Evolutionary conservation across 2,888 invertebrate genomes (phyloP).

Genomic region (Podotricha telesiphe): DNA sequence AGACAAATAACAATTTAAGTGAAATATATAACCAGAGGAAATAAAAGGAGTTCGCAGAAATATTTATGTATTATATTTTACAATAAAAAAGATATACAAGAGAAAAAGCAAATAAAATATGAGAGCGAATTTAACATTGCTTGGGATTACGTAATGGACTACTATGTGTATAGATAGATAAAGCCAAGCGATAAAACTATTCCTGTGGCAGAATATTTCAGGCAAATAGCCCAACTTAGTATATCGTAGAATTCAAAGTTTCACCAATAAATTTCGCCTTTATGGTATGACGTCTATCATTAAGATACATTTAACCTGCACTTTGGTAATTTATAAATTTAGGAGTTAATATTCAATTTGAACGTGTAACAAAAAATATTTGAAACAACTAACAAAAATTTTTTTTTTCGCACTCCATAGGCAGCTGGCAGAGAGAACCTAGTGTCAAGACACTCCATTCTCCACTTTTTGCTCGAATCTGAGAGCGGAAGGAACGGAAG

Average conservation of each 20-base stretch:
- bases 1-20: background rate
- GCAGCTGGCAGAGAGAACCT: no score
- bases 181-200: slow-evolving; percentile 32
- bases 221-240: background rate
- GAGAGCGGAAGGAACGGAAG: no score
- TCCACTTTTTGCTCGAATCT: no score
- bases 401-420: no score
- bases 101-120: background rate
- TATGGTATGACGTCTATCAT: background rate
- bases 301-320: background rate
- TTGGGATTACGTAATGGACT: slow-evolving; percentile 27
- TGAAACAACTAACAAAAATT: no score
- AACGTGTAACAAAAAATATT: no score
- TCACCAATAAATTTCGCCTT: background rate
- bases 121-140: slow-evolving; percentile 11
- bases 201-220: slow-evolving; percentile 28
- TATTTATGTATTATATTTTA: background rate
- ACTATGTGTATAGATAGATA: slow-evolving; percentile 14
- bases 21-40: background rate
- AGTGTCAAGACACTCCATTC: no score
- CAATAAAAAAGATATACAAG: background rate
- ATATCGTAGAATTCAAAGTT: background rate
- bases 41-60: background rate
- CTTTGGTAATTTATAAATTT: background rate
- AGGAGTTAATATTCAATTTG: no score